phyloP scores from a whole-genome alignment of 2,888 invertebrate species.

The Cephonodes hylas region DNA sequence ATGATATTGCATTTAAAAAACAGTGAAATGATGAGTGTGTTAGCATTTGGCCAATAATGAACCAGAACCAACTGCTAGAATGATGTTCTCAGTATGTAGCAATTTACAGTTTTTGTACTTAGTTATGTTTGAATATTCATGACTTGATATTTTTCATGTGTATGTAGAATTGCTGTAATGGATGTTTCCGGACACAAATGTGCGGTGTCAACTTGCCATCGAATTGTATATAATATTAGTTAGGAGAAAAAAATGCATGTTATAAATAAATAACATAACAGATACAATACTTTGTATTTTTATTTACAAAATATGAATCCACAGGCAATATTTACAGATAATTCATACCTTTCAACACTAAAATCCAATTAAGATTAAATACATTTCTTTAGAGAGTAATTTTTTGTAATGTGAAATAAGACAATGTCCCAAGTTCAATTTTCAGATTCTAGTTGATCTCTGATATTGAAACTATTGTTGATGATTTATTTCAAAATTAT shows the following conservation, averaged over 20 bases:
- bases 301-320: constrained; percentile 23
- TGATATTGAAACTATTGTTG: too few relatives aligned
- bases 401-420: too few relatives aligned
- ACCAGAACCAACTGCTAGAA: not conserved
- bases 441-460: too few relatives aligned
- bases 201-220: constrained; percentile 46
- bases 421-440: too few relatives aligned
- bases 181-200: constrained; percentile 22
- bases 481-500: too few relatives aligned
- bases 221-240: constrained; percentile 41
- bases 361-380: too few relatives aligned
- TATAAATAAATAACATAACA: constrained; percentile 36
- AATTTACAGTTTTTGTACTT: constrained; percentile 7
- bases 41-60: not conserved
- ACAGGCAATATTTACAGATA: constrained; percentile 24
- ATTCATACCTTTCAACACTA: constrained; percentile 9
- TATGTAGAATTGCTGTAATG: constrained; percentile 19
- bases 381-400: too few relatives aligned
- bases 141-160: not conserved
- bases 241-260: constrained; percentile 40
- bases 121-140: not conserved
- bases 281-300: constrained; percentile 28
- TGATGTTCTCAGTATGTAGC: not conserved
- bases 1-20: constrained; percentile 1
- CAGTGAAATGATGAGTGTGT: not conserved